These are phyloP conservation scores for Sphaerophoria rueppellii DNA, from an alignment of 2,888 invertebrate species.

Conservation along the genomic window DNA sequence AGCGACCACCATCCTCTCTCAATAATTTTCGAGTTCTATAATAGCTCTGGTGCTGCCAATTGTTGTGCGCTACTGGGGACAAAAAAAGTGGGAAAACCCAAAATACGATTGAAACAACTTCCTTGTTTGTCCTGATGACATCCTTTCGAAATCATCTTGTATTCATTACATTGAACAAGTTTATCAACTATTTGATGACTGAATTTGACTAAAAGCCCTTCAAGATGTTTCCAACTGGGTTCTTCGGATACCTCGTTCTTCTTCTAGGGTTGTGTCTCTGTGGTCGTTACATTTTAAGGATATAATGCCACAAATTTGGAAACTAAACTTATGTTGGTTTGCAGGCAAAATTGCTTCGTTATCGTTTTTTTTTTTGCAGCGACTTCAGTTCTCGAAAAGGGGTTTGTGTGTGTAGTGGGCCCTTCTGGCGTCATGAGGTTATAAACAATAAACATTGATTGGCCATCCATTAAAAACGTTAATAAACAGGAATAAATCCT, in stretches of 20 bases:
- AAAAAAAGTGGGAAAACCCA: conserved; percentile 5
- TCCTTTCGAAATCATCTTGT: conserved; percentile 69
- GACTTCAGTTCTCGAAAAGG: neutral
- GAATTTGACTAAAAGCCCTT: conserved; percentile 62
- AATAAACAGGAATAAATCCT: too few relatives aligned
- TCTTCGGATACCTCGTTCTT: neutral
- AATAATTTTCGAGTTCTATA: too few relatives aligned
- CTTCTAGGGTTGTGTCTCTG: neutral
- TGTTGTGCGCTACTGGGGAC: too few relatives aligned
- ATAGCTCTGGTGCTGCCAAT: too few relatives aligned
- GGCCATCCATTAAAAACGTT: conserved; percentile 4
- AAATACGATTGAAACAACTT: conserved; percentile 40
- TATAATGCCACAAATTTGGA: neutral
- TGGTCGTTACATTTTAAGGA: conserved; percentile 4
- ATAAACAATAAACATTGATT: conserved; percentile 64
- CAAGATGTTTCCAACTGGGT: conserved; percentile 34
- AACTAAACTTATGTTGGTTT: conserved; percentile 26
- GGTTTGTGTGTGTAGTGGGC: neutral
- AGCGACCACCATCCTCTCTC: conserved; percentile 7
- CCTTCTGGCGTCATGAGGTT: conserved; percentile 41
- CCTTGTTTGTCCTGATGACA: conserved; percentile 63
- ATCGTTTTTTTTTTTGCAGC: conserved; percentile 24
- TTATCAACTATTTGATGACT: conserved; percentile 69
- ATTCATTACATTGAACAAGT: conserved; percentile 73
- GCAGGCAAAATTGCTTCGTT: conserved; percentile 62